phyloP scores from a whole-genome alignment of 2,888 invertebrate genomes.

The Drosophila anceps region DNA sequence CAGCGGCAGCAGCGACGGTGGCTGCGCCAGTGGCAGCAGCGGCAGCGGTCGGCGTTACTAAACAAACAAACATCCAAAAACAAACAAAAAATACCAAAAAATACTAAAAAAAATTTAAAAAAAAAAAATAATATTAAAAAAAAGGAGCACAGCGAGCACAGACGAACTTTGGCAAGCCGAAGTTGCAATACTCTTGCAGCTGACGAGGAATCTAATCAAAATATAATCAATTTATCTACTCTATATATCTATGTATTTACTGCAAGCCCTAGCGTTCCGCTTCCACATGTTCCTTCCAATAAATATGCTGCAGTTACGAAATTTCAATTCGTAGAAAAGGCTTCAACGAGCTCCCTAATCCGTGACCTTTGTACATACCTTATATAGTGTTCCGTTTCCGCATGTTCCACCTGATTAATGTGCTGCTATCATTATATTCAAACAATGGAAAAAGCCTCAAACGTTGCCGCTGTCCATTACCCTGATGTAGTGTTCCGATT shows the following conservation, averaged over 20 bases:
- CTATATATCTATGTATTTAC: not conserved
- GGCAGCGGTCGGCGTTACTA: slow-evolving; percentile 71
- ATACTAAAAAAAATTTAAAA: not conserved
- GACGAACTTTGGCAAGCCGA: slow-evolving; percentile 25
- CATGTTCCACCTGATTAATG: not conserved
- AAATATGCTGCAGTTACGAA: not conserved
- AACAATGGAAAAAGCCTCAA: not conserved
- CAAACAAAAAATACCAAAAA: not conserved
- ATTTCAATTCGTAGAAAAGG: not conserved
- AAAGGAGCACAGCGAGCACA: slow-evolving; percentile 12
- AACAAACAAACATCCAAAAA: slow-evolving; percentile 14
- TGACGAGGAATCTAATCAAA: not conserved
- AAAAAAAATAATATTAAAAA: not conserved
- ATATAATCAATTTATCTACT: not conserved
- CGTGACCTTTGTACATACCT: not conserved
- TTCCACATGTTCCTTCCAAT: not conserved
- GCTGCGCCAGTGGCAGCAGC: slow-evolving; percentile 72
- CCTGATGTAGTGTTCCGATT: not conserved
- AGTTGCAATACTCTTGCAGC: slow-evolving; percentile 27
- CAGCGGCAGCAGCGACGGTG: slow-evolving; percentile 78
- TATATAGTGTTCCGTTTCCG: slow-evolving; percentile 2
- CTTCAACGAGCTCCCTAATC: not conserved
- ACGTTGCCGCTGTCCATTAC: not conserved
- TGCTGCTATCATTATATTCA: not conserved
- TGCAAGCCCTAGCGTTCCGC: not conserved